phyloP scores from a whole-genome alignment of 2,113 vertebrate genomes.

The Paradoxurus hermaphroditus region DNA sequence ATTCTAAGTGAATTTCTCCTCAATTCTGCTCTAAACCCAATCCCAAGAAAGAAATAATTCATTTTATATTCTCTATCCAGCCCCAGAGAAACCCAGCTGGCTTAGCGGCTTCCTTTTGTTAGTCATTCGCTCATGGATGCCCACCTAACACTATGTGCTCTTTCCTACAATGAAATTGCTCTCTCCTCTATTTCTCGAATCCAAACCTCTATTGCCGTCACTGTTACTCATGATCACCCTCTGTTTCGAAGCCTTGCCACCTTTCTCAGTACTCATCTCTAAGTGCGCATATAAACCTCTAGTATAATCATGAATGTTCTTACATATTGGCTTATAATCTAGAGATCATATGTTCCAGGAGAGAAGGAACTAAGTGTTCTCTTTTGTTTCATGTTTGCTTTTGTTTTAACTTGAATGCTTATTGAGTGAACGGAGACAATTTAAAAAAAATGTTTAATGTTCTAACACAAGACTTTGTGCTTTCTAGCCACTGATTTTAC shows the following conservation, averaged over 20 bases:
- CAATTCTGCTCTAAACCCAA: background rate
- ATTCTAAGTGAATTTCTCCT: background rate
- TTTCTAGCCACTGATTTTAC: background rate
- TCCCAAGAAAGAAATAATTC: background rate
- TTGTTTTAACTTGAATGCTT: background rate
- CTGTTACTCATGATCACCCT: background rate
- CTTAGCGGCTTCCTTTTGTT: background rate
- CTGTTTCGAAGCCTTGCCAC: background rate
- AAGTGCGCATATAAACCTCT: background rate
- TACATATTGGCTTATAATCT: background rate
- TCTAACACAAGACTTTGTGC: constrained; percentile 1
- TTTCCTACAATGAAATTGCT: background rate
- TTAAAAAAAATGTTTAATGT: background rate
- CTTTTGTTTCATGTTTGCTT: background rate
- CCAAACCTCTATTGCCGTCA: background rate
- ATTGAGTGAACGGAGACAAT: background rate
- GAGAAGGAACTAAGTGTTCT: background rate
- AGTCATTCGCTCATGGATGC: background rate
- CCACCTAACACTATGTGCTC: background rate
- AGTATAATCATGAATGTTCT: background rate
- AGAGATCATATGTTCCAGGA: background rate
- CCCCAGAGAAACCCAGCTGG: background rate
- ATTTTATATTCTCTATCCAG: background rate
- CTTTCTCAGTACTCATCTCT: background rate
- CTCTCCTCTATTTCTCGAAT: background rate